phyloP scores from a whole-genome alignment of 2,888 invertebrate genomes.

The Ochropacha duplaris region DNA sequence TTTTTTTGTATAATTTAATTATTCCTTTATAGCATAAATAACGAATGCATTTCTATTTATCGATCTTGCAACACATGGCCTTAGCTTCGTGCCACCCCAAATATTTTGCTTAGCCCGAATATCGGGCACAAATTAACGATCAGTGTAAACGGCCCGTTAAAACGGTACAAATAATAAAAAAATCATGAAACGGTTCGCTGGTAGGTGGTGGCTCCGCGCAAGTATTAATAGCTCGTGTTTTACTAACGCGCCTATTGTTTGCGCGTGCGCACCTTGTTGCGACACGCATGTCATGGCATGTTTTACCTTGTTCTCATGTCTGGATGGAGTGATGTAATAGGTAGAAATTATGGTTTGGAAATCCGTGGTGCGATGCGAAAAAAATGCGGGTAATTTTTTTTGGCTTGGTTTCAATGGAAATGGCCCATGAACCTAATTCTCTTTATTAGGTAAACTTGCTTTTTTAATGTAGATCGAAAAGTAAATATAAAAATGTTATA shows the following conservation, averaged over 20 bases:
- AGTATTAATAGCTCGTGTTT: slow-evolving; percentile 31
- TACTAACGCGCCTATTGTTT: slow-evolving; percentile 18
- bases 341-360: too few relatives aligned
- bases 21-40: too few relatives aligned
- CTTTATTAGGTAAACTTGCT: too few relatives aligned
- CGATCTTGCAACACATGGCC: background rate
- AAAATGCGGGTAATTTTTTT: too few relatives aligned
- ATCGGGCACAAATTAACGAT: slow-evolving; percentile 49
- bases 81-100: slow-evolving; percentile 27
- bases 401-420: too few relatives aligned
- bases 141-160: slow-evolving; percentile 51
- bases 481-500: too few relatives aligned
- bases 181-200: slow-evolving; percentile 51
- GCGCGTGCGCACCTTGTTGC: slow-evolving; percentile 37
- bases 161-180: slow-evolving; percentile 46
- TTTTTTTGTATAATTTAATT: too few relatives aligned
- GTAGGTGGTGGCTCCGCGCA: slow-evolving; percentile 8
- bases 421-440: too few relatives aligned
- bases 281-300: slow-evolving; percentile 21
- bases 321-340: background rate
- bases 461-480: too few relatives aligned
- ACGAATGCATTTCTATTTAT: background rate
- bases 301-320: background rate
- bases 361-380: too few relatives aligned
- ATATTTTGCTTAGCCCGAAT: slow-evolving; percentile 47